A percentile compares a stretch with the other conserved stretches of the same genome.
phyloP scores from a whole-genome alignment of 2,113 vertebrate species.

The Pachyramphus minor region DNA sequence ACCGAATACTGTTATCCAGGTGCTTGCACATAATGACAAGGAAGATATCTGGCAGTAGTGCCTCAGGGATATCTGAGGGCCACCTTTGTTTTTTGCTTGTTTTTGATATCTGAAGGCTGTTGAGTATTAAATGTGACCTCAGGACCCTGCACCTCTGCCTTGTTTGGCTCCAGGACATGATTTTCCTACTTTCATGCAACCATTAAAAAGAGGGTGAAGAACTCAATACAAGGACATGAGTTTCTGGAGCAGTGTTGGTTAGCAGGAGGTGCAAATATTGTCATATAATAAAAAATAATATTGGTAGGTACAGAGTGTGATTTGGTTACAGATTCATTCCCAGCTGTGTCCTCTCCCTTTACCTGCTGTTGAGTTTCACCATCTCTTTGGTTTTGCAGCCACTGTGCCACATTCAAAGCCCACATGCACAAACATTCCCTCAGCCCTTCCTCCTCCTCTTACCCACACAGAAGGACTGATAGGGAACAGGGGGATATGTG shows the following conservation, averaged over 20 bases:
- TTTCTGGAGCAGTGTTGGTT: neutral
- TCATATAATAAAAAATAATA: neutral
- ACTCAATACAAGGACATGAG: neutral
- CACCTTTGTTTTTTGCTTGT: neutral
- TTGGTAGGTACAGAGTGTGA: neutral
- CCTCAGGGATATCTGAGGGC: neutral
- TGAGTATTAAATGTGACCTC: neutral
- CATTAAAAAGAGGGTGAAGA: neutral
- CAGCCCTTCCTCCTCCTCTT: neutral
- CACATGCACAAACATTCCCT: neutral
- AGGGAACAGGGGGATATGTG: neutral
- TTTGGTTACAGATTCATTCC: neutral
- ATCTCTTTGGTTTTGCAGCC: neutral
- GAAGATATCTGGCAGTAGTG: neutral
- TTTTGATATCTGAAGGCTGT: neutral
- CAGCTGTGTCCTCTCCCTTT: neutral
- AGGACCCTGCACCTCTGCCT: neutral
- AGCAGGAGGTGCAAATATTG: neutral
- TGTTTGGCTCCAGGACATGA: neutral
- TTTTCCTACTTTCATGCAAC: neutral
- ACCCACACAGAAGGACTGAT: neutral
- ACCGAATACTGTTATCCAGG: neutral
- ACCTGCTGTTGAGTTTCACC: neutral
- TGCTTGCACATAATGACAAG: neutral
- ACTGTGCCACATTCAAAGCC: fast-evolving